phyloP scores from a whole-genome alignment of 2,888 invertebrate species.

The Carpatolechia fugitivella region DNA sequence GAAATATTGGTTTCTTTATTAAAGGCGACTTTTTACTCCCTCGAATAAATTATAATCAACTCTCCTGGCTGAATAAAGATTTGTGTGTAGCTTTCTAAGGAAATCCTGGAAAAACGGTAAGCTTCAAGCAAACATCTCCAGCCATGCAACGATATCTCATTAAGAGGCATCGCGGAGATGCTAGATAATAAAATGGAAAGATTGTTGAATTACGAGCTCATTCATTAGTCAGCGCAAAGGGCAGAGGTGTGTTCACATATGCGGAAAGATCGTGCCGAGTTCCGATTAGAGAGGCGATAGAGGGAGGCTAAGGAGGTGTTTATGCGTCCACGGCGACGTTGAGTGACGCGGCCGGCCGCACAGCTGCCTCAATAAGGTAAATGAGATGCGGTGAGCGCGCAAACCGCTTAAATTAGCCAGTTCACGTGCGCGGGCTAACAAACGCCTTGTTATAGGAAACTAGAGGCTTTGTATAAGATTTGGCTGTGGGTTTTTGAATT shows the following conservation, averaged over 20 bases:
- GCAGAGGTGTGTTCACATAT: slow-evolving; percentile 24
- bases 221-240: slow-evolving; percentile 29
- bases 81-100: neutral
- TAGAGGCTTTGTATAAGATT: slow-evolving; percentile 23
- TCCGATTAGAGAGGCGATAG: slow-evolving; percentile 47
- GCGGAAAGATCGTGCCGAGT: slow-evolving; percentile 26
- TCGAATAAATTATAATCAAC: neutral
- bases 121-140: neutral
- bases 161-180: slow-evolving; percentile 2
- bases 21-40: neutral
- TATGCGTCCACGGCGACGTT: slow-evolving; percentile 59
- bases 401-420: slow-evolving; percentile 52
- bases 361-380: slow-evolving; percentile 65
- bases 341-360: slow-evolving; percentile 63
- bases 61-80: neutral
- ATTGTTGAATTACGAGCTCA: slow-evolving; percentile 19
- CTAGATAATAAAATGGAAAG: slow-evolving; percentile 15
- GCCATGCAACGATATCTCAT: slow-evolving; percentile 1
- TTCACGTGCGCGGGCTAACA: slow-evolving; percentile 42
- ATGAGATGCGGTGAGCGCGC: slow-evolving; percentile 55
- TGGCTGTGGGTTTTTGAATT: neutral
- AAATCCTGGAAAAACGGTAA: neutral
- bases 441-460: slow-evolving; percentile 61
- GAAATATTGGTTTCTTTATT: slow-evolving; percentile 3
- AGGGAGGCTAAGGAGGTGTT: slow-evolving; percentile 58